Evolutionary conservation across 2,113 vertebrate genomes (phyloP), one percentile per base, ranked within the genome.

Genomic region (Heteronetta atricapilla): DNA sequence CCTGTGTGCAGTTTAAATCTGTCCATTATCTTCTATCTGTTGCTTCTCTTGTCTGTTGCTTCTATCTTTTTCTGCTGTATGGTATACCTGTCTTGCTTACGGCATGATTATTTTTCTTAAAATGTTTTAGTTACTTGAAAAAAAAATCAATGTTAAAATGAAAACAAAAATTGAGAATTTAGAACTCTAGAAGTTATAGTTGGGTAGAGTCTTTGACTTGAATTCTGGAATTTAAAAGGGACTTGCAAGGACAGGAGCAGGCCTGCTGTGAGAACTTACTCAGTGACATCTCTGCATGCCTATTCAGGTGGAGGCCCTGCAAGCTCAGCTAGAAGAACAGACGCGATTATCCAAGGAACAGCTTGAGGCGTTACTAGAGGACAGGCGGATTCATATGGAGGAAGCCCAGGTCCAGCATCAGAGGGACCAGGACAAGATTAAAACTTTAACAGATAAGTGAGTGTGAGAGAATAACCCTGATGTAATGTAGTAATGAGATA

Each of bases 281-380:
- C 23, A 50, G 29, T 29, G 26, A 22, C n/a, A 55, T 59, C 31
- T 86, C 14, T 83, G 7, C 40, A 12, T 53, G 8, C 53, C 77
- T 33, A 2, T 95, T 46, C 95, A 99, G 99, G 99, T 99, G 92
- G 99, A 99, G 96, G 99, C 99, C 0, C 97, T 99, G 86, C 99
- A 99, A 91, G 99, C 99, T 82, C 99, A 99, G 97, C 96, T 99
- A 95, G 99, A 98, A 89, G 99, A 99, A 88, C 99, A 99, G 96
- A 98, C 98, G 28, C 98, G 94, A 12, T 94, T 99, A 67, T 97
- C 98, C 46, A 99, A 98, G 96, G 99, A 99, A 13, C 99, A 99
- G 92, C 76, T 98, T 1, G 98, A 99, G 86, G 97, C 98, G 8
- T 97, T 99, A 4, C 89, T 99, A 59, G 99, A 99, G 86, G 99